Percentiles rank a stretch among this genome's conserved stretches.
phyloP scores from a whole-genome alignment of 2,113 vertebrate genomes.

The Sterrhoptilus dennistouni region DNA sequence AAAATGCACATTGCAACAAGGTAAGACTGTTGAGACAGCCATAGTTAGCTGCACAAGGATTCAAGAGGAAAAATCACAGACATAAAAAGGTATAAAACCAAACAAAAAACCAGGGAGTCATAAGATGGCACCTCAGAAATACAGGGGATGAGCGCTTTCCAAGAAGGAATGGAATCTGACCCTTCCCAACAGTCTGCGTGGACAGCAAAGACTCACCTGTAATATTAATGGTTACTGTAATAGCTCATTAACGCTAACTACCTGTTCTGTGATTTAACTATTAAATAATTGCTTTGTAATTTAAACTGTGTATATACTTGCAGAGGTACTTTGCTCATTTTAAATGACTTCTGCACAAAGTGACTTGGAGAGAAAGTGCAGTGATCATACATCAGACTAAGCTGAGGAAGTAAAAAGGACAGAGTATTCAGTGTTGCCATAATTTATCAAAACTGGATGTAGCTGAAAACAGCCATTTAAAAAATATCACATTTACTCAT shows the following conservation, averaged over 20 bases:
- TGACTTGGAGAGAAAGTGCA: not conserved
- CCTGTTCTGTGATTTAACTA: not conserved
- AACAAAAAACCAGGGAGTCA: not conserved
- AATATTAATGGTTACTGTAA: not conserved
- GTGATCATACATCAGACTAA: not conserved
- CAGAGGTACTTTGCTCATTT: not conserved
- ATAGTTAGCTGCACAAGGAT: not conserved
- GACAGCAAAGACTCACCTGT: not conserved
- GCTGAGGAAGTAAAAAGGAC: not conserved
- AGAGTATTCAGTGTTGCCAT: not conserved
- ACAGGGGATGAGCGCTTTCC: not conserved
- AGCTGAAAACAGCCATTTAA: not conserved
- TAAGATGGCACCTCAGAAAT: not conserved
- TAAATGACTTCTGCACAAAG: not conserved
- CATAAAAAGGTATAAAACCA: not conserved
- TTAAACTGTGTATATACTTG: not conserved
- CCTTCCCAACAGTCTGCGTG: not conserved
- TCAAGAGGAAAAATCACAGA: not conserved
- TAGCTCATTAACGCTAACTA: not conserved
- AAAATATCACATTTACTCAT: not conserved
- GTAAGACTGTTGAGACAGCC: not conserved
- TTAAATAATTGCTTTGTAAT: not conserved
- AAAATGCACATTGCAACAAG: no score
- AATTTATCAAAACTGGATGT: not conserved
- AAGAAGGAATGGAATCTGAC: not conserved